phyloP scores from a whole-genome alignment of 2,797 vertebrate genomes.

The Thunnus albacares region DNA sequence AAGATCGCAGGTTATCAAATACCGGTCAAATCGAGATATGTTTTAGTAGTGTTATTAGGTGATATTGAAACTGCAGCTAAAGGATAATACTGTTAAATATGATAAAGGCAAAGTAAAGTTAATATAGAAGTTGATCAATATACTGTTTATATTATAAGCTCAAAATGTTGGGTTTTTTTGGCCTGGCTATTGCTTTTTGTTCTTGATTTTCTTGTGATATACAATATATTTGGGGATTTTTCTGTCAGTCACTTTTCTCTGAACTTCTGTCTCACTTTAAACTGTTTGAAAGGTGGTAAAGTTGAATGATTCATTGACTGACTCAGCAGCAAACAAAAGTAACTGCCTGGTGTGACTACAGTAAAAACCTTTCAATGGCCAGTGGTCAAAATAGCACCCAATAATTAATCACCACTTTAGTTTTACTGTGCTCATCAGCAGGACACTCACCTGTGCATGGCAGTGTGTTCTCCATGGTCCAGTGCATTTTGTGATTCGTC shows the following conservation, averaged over 20 bases:
- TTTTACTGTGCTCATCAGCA: conserved; percentile 73
- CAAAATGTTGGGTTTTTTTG: background rate
- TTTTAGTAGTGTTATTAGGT: background rate
- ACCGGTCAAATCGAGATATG: background rate
- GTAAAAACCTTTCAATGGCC: conserved; percentile 61
- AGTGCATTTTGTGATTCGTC: conserved; percentile 81
- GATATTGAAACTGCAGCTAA: background rate
- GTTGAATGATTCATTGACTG: conserved; percentile 40
- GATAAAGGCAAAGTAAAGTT: background rate
- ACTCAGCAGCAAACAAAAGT: conserved; percentile 67
- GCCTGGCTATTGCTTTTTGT: background rate
- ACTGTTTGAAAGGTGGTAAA: conserved; percentile 39
- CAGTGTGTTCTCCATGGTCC: conserved; percentile 85
- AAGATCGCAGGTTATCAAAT: background rate
- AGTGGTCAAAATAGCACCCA: conserved; percentile 70
- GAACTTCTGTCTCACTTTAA: conserved; percentile 38
- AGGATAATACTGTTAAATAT: background rate
- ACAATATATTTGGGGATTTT: background rate
- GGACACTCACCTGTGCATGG: conserved; percentile 80
- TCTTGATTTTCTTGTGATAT: background rate
- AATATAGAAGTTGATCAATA: background rate
- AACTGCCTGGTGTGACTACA: conserved; percentile 53
- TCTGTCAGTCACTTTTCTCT: conserved; percentile 6
- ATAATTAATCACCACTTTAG: conserved; percentile 78
- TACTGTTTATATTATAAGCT: background rate